Conservation (phyloP, 2,888 invertebrate species). For the Noctuana brunneofusca region DNA sequence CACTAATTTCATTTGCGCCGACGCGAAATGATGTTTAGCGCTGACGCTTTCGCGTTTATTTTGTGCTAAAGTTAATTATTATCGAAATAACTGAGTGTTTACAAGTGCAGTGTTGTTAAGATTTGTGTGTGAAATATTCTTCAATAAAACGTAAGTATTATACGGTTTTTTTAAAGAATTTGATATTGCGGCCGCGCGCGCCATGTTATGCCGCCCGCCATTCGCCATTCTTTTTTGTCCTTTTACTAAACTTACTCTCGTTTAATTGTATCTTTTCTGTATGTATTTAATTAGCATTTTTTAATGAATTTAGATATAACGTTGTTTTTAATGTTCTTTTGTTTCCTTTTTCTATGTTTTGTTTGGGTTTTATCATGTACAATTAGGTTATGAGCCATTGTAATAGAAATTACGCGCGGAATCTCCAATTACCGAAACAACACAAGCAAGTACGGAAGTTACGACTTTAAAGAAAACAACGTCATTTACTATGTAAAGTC, state of each 20-base stretch:
- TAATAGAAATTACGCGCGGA: conserved; percentile 22
- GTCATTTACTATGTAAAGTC: neutral
- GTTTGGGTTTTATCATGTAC: neutral
- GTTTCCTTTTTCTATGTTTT: neutral
- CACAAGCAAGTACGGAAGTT: neutral
- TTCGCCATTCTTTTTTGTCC: conserved; percentile 52
- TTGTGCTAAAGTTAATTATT: conserved; percentile 51
- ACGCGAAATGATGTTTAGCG: conserved; percentile 52
- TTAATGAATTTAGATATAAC: neutral
- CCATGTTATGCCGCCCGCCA: conserved; percentile 73
- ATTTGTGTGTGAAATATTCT: conserved; percentile 51
- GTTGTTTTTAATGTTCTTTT: neutral
- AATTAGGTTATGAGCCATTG: conserved; percentile 19
- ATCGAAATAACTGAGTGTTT: conserved; percentile 47
- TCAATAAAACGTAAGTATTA: conserved; percentile 56
- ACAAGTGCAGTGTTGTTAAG: conserved; percentile 49
- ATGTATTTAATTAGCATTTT: neutral
- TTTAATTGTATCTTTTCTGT: neutral
- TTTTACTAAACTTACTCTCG: conserved; percentile 40
- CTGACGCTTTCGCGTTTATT: conserved; percentile 59
- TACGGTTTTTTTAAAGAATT: conserved; percentile 36
- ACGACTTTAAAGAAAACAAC: neutral
- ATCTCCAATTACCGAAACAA: conserved; percentile 15
- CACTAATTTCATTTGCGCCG: conserved; percentile 46
- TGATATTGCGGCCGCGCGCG: conserved; percentile 51